Percentiles rank a stretch among this genome's conserved stretches.
Conservation (phyloP, 23 tunicate genomes). For the Halocynthia roretzi region DNA sequence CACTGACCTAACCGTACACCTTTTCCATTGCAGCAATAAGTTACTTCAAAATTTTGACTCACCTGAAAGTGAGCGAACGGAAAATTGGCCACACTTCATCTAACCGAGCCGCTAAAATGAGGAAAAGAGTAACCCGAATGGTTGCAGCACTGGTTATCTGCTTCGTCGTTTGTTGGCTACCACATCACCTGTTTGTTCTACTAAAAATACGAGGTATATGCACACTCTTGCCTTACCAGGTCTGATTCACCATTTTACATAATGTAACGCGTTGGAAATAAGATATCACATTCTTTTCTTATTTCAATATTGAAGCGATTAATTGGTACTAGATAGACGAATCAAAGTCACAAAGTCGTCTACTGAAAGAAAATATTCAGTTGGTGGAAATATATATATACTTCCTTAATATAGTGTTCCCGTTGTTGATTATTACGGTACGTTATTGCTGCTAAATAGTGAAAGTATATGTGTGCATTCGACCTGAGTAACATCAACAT, state of each 20-base stretch:
- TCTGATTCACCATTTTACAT: not conserved
- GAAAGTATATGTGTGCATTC: too few relatives aligned
- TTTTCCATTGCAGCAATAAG: constrained; percentile 45
- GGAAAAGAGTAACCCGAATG: constrained; percentile 78
- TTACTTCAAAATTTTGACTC: constrained; percentile 54
- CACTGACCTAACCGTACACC: not conserved
- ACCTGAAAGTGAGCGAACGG: constrained; percentile 41
- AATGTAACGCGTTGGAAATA: too few relatives aligned
- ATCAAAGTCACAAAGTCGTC: not conserved
- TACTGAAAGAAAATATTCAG: not conserved
- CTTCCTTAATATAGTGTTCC: not conserved
- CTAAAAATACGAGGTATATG: constrained; percentile 47
- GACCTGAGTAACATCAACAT: too few relatives aligned
- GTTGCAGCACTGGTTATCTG: constrained; percentile 82
- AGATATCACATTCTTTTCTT: too few relatives aligned
- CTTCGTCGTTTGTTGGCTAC: constrained; percentile 85
- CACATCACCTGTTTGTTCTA: constrained; percentile 60
- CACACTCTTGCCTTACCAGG: not conserved
- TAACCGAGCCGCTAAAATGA: constrained; percentile 31
- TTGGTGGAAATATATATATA: not conserved
- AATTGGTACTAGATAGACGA: not conserved
- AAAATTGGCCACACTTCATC: constrained; percentile 62
- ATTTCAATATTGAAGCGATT: not conserved
- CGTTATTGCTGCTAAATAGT: too few relatives aligned
- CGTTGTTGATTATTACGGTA: too few relatives aligned